Base-by-base conservation (phyloP, 2,888 invertebrate genomes). In the Catocala sponsa region DNA sequence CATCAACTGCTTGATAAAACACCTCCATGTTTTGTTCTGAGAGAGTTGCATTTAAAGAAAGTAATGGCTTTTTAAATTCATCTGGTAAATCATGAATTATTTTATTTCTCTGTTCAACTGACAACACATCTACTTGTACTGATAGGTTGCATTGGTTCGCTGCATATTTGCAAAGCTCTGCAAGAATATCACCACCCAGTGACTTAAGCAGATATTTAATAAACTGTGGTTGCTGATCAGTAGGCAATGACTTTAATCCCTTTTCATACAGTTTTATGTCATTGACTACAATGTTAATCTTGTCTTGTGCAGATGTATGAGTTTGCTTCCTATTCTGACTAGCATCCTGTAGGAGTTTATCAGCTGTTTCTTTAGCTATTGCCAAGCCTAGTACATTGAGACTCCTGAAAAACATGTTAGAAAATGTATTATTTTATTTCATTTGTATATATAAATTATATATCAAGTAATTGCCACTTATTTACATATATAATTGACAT, bases 161-260 rank as follows among this genome's bases (percentile, higher is more conserved):
- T 55, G 97, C 95, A 88, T 98, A 97, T 78, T 96, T 95, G 67
- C 98, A 95, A 55, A 98, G 95, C 79, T 97, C 97, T 63, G 97
- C 97, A 12, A 97, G 95, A 61, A 98, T 95, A 81, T 99, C 99
- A 35, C 97, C 95, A 50, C 98, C 98, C 50, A 98, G 91, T 0
- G 98, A 96, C 89, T 98, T 98, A 38, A 99, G 89, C 48, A 99
- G 92, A 91, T 99, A 98, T 87, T 98, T 98, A 0, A 96, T 94
- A 72, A 98, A 93, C 65, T 96, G 96, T 0, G 91, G 69, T 87
- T 98, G 98, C 32, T 96, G 94, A 64, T 96, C 96, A 51, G 90
- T 81, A 0, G 96, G 93, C 12, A 97, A 94, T 59, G 90, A 85
- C 72, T 96, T 97, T 4, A 97, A 91, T 0, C 98, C 98, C 84